Conservation (phyloP, 1,140 invertebrate genomes). For the Saccostrea echinata region DNA sequence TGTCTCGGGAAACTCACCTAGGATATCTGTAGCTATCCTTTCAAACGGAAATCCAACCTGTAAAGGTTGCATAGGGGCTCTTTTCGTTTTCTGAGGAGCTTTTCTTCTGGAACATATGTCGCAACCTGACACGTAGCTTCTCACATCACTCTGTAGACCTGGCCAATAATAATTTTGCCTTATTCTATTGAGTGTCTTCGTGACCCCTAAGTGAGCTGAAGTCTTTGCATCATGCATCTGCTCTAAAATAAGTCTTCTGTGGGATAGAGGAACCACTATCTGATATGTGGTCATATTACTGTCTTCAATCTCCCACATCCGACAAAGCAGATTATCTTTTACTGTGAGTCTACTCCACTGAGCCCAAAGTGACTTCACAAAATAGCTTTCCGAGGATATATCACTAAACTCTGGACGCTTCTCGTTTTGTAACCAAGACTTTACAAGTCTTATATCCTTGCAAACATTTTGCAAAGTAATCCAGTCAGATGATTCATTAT, state of each 20-base stretch:
- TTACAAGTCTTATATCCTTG: slow-evolving; percentile 21
- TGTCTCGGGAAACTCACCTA: slow-evolving; percentile 47
- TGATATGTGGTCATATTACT: slow-evolving; percentile 50
- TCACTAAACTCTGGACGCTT: slow-evolving; percentile 7
- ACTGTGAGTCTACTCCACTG: slow-evolving; percentile 41
- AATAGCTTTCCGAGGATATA: neutral
- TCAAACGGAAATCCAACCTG: slow-evolving; percentile 46
- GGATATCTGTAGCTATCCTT: slow-evolving; percentile 45
- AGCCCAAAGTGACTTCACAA: slow-evolving; percentile 37
- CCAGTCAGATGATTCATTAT: neutral
- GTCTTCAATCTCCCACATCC: slow-evolving; percentile 46
- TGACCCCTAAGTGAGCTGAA: slow-evolving; percentile 44
- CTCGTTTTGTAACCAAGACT: neutral
- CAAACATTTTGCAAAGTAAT: neutral
- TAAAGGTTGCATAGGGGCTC: slow-evolving; percentile 44
- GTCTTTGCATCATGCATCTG: slow-evolving; percentile 51
- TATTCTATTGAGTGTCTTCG: slow-evolving; percentile 34
- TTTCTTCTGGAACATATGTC: slow-evolving; percentile 49
- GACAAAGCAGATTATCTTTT: slow-evolving; percentile 39
- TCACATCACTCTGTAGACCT: slow-evolving; percentile 45
- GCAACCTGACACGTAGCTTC: slow-evolving; percentile 30
- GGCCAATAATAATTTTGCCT: slow-evolving; percentile 48
- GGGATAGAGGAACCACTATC: slow-evolving; percentile 53
- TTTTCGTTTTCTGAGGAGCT: slow-evolving; percentile 16
- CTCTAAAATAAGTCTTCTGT: slow-evolving; percentile 39